Evolutionary conservation across 2,888 invertebrate species (phyloP).

Genomic region (Apodemia hepburni): DNA sequence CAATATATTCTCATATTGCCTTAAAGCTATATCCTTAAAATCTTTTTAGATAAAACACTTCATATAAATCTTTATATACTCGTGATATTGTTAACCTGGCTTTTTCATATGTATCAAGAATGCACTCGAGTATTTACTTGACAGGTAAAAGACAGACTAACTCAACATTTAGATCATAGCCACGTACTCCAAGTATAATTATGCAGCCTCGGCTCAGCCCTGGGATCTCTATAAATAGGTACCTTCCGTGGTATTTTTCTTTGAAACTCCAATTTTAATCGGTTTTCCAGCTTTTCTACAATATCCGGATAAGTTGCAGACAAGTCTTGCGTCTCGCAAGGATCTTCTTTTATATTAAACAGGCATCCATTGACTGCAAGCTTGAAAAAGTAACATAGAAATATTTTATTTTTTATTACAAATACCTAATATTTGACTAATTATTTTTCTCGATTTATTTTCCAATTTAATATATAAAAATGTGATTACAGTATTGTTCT

Average conservation of each 20-base stretch:
- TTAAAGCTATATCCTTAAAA: neutral
- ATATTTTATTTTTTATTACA: neutral
- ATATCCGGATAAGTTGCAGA: conserved; percentile 43
- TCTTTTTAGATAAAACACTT: neutral
- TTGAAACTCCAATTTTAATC: conserved; percentile 42
- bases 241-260: conserved; percentile 45
- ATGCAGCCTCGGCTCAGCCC: conserved; percentile 46
- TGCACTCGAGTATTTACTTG: neutral
- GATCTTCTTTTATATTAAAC: conserved; percentile 58
- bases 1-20: neutral
- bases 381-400: conserved; percentile 20
- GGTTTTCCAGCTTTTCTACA: conserved; percentile 37
- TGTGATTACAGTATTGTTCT: too few species aligned
- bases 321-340: conserved; percentile 56
- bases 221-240: conserved; percentile 47
- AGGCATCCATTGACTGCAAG: conserved; percentile 52
- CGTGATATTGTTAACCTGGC: neutral
- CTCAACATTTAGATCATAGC: conserved; percentile 27
- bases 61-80: neutral
- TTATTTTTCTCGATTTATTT: too few species aligned
- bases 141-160: neutral
- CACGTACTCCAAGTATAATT: conserved; percentile 60
- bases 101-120: neutral
- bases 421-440: neutral
- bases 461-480: too few species aligned